These are phyloP conservation scores for Pyrrhia umbra DNA, from an alignment of 2,888 invertebrate genomes.

Conservation along the genomic window DNA sequence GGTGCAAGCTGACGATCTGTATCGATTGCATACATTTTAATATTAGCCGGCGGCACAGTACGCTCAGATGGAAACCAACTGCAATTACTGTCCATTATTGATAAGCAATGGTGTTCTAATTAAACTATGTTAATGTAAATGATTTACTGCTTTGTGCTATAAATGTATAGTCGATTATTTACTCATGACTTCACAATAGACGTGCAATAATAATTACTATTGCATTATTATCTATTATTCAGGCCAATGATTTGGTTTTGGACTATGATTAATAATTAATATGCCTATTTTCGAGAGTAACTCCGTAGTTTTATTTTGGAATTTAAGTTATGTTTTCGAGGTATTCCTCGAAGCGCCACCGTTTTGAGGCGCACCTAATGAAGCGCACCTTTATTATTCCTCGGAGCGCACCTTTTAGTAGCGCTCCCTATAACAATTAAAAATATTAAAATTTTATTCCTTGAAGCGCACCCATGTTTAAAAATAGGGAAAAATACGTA, in stretches of 20 bases:
- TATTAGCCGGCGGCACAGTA: constrained; percentile 65
- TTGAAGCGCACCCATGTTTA: too few species aligned
- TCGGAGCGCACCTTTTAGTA: too few species aligned
- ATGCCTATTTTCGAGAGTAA: not conserved
- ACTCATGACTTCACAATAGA: constrained; percentile 11
- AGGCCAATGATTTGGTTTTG: constrained; percentile 24
- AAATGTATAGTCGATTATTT: constrained; percentile 25
- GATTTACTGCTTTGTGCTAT: constrained; percentile 59
- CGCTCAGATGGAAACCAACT: constrained; percentile 61
- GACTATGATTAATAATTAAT: not conserved
- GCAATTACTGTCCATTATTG: constrained; percentile 77
- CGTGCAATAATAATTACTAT: constrained; percentile 1
- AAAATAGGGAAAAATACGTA: too few species aligned
- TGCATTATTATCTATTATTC: constrained; percentile 7
- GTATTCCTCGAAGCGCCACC: too few species aligned
- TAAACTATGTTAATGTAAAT: constrained; percentile 69
- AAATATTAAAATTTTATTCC: too few species aligned
- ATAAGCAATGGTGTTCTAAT: constrained; percentile 74
- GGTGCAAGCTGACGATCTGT: constrained; percentile 74
- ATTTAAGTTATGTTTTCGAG: too few species aligned
- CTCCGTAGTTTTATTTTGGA: too few species aligned
- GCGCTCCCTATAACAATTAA: too few species aligned
- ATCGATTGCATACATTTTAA: constrained; percentile 83
- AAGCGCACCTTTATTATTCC: too few species aligned
- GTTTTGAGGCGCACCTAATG: too few species aligned